Conservation (phyloP, 2,797 vertebrate genomes). For the Heliangelus exortis region DNA sequence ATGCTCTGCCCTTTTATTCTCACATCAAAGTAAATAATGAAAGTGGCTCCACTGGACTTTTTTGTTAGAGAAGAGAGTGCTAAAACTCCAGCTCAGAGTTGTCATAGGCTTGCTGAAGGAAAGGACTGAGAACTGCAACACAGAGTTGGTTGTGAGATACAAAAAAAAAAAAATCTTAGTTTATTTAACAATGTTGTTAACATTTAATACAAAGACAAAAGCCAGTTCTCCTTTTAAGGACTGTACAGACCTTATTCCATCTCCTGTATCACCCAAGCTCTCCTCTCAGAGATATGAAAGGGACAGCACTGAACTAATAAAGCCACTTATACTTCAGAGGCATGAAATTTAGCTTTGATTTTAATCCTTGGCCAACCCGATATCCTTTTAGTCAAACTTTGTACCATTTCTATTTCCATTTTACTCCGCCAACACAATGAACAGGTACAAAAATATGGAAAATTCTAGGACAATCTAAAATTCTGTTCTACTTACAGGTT, state of each 20-base stretch:
- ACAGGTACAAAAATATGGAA: slow-evolving; percentile 45
- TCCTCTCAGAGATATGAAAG: neutral
- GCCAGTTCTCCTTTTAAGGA: slow-evolving; percentile 28
- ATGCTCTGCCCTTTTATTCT: neutral
- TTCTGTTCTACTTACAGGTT: slow-evolving; percentile 4
- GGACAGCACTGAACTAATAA: neutral
- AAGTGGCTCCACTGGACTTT: neutral
- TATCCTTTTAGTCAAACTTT: neutral
- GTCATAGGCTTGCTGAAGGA: neutral
- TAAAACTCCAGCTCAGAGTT: neutral
- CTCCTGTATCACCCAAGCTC: neutral
- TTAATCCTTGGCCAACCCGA: neutral
- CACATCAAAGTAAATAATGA: neutral
- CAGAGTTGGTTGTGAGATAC: slow-evolving; percentile 55
- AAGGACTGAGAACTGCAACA: slow-evolving; percentile 9
- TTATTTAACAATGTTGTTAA: slow-evolving; percentile 77
- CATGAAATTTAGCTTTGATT: neutral
- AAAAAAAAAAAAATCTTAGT: slow-evolving; percentile 75
- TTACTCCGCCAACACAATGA: neutral
- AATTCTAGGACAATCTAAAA: slow-evolving; percentile 52
- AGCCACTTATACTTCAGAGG: neutral
- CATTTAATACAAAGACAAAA: slow-evolving; percentile 73
- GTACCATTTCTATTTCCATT: neutral
- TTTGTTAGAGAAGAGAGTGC: neutral
- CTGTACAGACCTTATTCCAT: neutral